Conservation (phyloP, 2,113 vertebrate species). For the Prionailurus bengalensis region DNA sequence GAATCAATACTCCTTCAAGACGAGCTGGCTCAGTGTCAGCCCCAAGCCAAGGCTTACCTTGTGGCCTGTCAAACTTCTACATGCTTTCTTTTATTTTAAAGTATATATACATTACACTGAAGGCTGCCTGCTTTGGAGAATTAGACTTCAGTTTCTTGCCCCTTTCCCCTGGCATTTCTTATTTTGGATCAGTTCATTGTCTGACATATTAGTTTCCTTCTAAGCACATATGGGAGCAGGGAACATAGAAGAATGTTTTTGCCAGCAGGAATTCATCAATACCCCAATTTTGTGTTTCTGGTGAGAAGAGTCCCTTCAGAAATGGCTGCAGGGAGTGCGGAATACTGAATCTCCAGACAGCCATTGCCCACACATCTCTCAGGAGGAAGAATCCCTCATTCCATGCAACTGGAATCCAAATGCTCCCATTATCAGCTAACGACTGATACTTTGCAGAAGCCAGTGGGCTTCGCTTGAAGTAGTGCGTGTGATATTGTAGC, state of each 20-base stretch:
- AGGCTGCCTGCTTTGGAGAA: background rate
- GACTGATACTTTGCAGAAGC: constrained; percentile 23
- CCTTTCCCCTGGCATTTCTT: background rate
- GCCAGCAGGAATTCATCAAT: background rate
- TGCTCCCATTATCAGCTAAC: background rate
- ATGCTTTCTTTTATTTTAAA: background rate
- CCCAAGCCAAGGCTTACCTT: background rate
- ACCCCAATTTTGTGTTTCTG: background rate
- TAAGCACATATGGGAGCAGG: background rate
- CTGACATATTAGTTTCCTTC: background rate
- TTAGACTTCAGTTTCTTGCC: background rate
- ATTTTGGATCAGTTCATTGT: background rate
- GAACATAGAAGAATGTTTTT: background rate
- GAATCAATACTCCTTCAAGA: background rate
- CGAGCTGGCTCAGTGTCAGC: background rate
- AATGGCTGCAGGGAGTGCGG: background rate
- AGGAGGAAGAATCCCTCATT: background rate
- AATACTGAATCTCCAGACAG: background rate
- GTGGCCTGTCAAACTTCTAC: background rate
- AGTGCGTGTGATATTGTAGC: constrained; percentile 48
- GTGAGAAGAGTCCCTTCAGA: background rate
- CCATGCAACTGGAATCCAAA: background rate
- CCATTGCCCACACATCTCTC: background rate
- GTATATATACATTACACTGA: background rate
- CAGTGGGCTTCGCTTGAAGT: constrained; percentile 53